Conservation (phyloP, 2,888 invertebrate species). For the Drosophila seclusa region DNA sequence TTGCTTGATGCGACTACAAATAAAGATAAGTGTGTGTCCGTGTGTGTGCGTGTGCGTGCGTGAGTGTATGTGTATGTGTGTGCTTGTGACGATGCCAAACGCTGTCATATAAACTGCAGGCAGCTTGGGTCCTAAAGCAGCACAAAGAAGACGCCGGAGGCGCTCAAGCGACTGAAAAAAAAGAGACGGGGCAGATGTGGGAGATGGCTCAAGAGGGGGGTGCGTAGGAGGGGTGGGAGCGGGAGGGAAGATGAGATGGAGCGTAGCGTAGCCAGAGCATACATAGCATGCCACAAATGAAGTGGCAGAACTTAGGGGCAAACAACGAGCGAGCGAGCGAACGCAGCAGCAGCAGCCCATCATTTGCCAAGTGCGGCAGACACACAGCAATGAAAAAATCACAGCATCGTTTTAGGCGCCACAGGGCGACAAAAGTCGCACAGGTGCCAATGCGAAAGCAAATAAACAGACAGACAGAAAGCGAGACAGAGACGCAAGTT, state of each 20-base stretch:
- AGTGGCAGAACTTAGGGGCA: conserved; percentile 58
- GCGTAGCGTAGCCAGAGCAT: conserved; percentile 8
- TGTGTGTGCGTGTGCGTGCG: conserved; percentile 5
- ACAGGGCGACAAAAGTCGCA: conserved; percentile 44
- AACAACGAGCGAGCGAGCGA: conserved; percentile 1
- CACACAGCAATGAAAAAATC: conserved; percentile 52
- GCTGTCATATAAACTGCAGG: conserved; percentile 65
- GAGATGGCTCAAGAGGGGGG: background rate
- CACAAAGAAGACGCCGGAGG: conserved; percentile 68
- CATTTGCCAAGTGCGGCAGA: conserved; percentile 15
- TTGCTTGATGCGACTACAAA: conserved; percentile 43
- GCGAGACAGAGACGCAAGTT: conserved; percentile 2
- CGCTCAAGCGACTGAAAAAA: conserved; percentile 33
- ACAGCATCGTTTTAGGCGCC: conserved; percentile 68
- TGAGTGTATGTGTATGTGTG: conserved; percentile 11
- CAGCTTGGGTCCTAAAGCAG: conserved; percentile 49
- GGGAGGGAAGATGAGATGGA: background rate
- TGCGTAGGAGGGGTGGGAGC: background rate
- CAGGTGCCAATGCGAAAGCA: conserved; percentile 34
- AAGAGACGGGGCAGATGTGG: background rate
- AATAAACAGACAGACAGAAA: background rate
- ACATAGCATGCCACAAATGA: conserved; percentile 61
- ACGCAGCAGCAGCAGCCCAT: background rate
- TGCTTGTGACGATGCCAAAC: conserved; percentile 51
- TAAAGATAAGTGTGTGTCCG: conserved; percentile 40